Conservation (phyloP, 2,797 vertebrate genomes). For the Pseudochirops corinnae region DNA sequence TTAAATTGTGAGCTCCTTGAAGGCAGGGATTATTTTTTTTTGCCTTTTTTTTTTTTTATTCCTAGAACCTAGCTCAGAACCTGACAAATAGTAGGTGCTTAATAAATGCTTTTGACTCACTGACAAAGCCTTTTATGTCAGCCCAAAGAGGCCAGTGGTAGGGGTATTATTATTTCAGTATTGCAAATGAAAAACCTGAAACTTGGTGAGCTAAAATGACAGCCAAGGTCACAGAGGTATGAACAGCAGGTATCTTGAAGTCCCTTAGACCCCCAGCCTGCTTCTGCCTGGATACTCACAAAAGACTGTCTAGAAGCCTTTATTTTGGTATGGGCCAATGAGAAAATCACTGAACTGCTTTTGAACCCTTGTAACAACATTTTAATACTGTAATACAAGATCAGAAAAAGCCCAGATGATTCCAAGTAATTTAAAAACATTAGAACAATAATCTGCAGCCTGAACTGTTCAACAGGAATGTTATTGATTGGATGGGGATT, state of each 20-base stretch:
- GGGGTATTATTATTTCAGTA: no score
- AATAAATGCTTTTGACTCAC: background rate
- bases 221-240: background rate
- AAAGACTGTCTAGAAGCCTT: no score
- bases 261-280: background rate
- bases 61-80: background rate
- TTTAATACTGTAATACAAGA: background rate
- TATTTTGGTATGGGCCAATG: background rate
- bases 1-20: background rate
- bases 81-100: background rate
- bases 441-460: constrained; percentile 39
- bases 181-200: background rate
- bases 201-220: background rate
- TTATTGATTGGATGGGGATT: constrained; percentile 13
- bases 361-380: background rate
- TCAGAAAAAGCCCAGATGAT: background rate
- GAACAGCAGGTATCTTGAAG: background rate
- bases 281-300: background rate
- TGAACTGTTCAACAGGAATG: constrained; percentile 36
- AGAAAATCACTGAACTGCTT: background rate
- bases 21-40: background rate
- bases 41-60: background rate
- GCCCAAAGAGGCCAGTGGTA: no score
- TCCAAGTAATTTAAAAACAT: background rate
- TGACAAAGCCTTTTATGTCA: background rate